phyloP scores from a whole-genome alignment of 2,113 vertebrate genomes.

The Oreochromis aureus region DNA sequence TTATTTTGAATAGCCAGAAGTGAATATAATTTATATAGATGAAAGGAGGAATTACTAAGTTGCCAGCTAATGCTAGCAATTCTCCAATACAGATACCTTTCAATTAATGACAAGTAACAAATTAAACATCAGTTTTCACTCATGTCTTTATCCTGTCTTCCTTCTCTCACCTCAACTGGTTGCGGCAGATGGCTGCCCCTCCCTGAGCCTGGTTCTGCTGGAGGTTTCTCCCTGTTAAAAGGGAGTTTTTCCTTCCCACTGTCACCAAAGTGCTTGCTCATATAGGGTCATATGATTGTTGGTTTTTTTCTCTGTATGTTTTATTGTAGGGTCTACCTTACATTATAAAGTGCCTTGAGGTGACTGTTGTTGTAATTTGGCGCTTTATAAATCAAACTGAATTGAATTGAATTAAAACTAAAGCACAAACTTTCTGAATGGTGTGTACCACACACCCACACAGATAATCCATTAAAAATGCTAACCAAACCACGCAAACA shows the following conservation, averaged over 20 bases:
- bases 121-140: neutral
- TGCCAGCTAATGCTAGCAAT: neutral
- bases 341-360: too few relatives aligned
- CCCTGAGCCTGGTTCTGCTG: neutral
- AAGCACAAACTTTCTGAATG: neutral
- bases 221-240: neutral
- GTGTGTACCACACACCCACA: neutral
- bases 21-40: neutral
- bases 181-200: neutral
- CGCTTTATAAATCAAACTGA: too few relatives aligned
- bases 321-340: too few relatives aligned
- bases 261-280: neutral
- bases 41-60: neutral
- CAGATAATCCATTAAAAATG: neutral
- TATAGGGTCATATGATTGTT: neutral
- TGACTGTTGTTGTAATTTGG: too few relatives aligned
- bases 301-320: neutral
- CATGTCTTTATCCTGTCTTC: neutral
- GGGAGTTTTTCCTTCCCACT: neutral
- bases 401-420: neutral
- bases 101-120: neutral
- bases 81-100: too few relatives aligned
- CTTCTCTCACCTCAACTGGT: neutral
- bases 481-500: neutral
- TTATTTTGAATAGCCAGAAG: neutral